phyloP scores from a whole-genome alignment of 2,113 vertebrate species.

The Sceloporus undulatus region DNA sequence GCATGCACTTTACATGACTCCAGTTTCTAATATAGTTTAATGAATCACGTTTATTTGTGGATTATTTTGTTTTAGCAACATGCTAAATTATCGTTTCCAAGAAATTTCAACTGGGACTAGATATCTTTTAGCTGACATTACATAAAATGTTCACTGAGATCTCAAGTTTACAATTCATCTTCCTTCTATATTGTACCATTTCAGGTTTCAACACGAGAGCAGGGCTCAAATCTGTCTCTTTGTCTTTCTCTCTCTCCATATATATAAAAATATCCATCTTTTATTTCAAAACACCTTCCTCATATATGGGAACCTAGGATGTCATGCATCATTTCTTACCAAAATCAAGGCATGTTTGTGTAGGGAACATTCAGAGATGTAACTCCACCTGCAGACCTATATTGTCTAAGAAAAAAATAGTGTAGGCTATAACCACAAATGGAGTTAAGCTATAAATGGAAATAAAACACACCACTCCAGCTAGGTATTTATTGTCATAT shows the following conservation, averaged over 20 bases:
- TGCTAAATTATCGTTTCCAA: constrained; percentile 12
- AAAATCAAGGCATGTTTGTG: not conserved
- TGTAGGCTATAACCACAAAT: not conserved
- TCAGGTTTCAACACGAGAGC: not conserved
- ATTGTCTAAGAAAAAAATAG: not conserved
- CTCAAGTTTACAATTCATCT: not conserved
- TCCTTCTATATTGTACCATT: not conserved
- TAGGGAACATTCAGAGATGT: not conserved
- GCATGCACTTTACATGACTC: not conserved
- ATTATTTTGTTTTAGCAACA: constrained; percentile 8
- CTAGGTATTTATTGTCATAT: not conserved
- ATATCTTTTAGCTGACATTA: constrained; percentile 1
- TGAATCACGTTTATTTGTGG: not conserved
- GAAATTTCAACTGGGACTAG: constrained; percentile 22
- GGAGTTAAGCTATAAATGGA: not conserved
- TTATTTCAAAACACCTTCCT: no score
- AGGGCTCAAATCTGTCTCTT: not conserved
- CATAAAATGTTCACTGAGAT: not conserved
- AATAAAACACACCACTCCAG: not conserved
- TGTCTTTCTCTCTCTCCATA: not conserved
- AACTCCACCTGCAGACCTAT: not conserved
- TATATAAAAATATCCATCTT: not conserved
- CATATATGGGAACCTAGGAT: not conserved
- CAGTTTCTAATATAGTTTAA: constrained; percentile 33
- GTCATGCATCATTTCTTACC: no score